phyloP scores from a whole-genome alignment of 2,113 vertebrate genomes.

The Piprites chloris region DNA sequence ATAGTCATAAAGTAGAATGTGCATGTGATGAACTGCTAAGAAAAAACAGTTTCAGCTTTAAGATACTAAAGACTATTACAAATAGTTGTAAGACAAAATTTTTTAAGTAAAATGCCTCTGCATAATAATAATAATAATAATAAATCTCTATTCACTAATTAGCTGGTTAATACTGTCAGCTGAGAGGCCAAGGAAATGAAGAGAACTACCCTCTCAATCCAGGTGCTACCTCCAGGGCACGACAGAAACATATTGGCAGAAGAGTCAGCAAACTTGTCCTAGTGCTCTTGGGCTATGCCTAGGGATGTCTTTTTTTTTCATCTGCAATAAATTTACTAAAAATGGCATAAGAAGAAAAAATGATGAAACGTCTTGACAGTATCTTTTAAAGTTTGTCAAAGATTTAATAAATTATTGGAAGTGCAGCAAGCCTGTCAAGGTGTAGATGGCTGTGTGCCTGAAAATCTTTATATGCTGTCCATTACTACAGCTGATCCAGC shows the following conservation, averaged over 20 bases:
- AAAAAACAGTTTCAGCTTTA: not conserved
- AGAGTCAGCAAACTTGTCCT: conserved; percentile 23
- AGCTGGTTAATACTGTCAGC: conserved; percentile 31
- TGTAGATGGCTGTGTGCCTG: conserved; percentile 45
- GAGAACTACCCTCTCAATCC: conserved; percentile 40
- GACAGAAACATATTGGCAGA: conserved; percentile 49
- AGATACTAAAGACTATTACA: not conserved
- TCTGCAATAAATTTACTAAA: conserved; percentile 63
- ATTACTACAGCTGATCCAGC: conserved; percentile 56
- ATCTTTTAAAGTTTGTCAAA: conserved; percentile 61
- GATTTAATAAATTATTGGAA: conserved; percentile 53
- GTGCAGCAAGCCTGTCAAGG: conserved; percentile 48
- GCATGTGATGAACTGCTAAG: not conserved
- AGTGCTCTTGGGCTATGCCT: conserved; percentile 54
- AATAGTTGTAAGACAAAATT: not conserved
- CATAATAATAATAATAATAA: not conserved
- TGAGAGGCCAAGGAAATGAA: conserved; percentile 6
- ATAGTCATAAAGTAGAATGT: not conserved
- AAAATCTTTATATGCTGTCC: conserved; percentile 58
- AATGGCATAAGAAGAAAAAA: conserved; percentile 54
- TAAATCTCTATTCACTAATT: not conserved
- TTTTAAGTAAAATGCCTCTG: not conserved
- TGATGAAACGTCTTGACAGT: conserved; percentile 51
- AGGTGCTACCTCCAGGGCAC: conserved; percentile 69
- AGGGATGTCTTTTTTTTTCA: conserved; percentile 57